These are phyloP conservation scores for Lemur catta DNA, from an alignment of 2,797 vertebrate genomes.

Conservation along the genomic window DNA sequence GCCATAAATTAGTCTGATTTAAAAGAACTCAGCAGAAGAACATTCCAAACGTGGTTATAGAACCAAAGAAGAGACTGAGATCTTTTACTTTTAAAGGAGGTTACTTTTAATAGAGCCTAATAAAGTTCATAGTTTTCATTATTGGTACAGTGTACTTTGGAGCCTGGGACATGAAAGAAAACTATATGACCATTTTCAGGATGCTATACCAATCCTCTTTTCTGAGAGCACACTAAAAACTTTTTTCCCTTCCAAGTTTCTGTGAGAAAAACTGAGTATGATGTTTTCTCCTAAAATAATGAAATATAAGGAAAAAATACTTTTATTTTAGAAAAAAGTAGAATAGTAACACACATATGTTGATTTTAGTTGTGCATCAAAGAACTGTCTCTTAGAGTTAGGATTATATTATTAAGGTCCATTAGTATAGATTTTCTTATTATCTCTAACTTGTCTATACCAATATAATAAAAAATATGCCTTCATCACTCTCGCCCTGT, in stretches of 20 bases:
- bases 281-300: neutral
- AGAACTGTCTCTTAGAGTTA: neutral
- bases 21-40: conserved; percentile 1
- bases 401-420: neutral
- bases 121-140: neutral
- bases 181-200: neutral
- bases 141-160: neutral
- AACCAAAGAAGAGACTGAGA: neutral
- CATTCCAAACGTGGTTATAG: conserved; percentile 27
- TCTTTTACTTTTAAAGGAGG: conserved; percentile 63
- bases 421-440: neutral
- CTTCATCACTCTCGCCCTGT: neutral
- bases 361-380: neutral
- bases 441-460: neutral
- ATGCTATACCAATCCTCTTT: neutral
- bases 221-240: neutral
- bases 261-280: neutral
- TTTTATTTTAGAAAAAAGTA: neutral
- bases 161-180: neutral
- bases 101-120: neutral
- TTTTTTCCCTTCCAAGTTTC: neutral
- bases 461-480: neutral
- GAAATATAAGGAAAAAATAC: neutral
- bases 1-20: conserved; percentile 42
- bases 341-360: neutral